Evolutionary conservation across 2,797 vertebrate species (phyloP).

Genomic region (Coregonus suidteri): DNA sequence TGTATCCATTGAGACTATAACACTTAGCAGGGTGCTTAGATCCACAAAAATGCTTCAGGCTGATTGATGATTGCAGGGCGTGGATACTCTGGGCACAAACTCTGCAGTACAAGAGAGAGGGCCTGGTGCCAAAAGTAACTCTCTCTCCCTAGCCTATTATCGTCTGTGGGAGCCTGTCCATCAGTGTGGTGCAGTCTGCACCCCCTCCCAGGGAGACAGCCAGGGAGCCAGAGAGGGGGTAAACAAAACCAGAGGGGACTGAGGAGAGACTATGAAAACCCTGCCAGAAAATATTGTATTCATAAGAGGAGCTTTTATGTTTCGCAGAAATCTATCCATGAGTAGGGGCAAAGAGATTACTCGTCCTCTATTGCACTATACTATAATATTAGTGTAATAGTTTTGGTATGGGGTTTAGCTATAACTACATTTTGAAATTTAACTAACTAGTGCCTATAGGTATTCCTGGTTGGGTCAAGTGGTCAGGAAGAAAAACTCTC

Average conservation of each 20-base stretch:
- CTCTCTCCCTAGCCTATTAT: conserved; percentile 7
- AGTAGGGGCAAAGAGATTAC: background rate
- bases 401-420: background rate
- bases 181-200: background rate
- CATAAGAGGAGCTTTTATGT: background rate
- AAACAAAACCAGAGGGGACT: conserved; percentile 3
- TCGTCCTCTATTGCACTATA: background rate
- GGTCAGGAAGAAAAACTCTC: background rate
- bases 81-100: conserved; percentile 4
- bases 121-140: conserved; percentile 6
- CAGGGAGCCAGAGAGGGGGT: background rate
- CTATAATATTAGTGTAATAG: background rate
- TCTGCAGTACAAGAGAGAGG: conserved; percentile 4
- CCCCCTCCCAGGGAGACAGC: background rate
- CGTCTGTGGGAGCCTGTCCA: conserved; percentile 10
- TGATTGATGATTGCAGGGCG: conserved; percentile 12
- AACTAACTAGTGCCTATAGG: background rate
- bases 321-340: background rate
- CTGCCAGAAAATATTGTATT: background rate
- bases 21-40: background rate
- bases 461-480: background rate
- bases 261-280: background rate
- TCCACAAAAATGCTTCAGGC: background rate
- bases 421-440: background rate
- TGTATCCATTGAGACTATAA: background rate